These are phyloP conservation scores for Eubasilissa regina DNA, from an alignment of 1,140 invertebrate species.

Conservation along the genomic window DNA sequence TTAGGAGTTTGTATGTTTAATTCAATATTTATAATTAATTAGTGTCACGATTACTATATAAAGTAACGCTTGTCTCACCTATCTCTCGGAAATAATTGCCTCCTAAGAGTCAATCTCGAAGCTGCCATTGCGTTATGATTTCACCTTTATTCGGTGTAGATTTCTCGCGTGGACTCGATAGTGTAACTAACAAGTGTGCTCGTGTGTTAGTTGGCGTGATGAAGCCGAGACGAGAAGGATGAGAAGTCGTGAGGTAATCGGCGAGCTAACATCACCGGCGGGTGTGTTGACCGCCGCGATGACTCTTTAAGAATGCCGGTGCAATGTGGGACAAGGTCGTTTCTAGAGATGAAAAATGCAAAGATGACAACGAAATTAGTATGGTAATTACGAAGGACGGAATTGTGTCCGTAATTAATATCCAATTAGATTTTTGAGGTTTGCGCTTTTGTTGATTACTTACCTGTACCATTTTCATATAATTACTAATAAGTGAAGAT, in stretches of 20 bases:
- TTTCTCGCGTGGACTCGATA: neutral
- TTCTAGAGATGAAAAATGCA: constrained; percentile 29
- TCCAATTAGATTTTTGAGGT: constrained; percentile 11
- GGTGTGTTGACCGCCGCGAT: constrained; percentile 13
- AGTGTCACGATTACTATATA: no score
- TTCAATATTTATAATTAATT: no score
- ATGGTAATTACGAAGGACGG: constrained; percentile 8
- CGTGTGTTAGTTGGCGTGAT: neutral
- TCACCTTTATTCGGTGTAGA: no score
- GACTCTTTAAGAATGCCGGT: constrained; percentile 24
- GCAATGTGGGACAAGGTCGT: constrained; percentile 31
- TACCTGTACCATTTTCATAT: no score
- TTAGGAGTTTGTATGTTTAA: no score
- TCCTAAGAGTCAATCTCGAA: no score
- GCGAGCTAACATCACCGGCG: neutral
- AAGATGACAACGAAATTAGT: constrained; percentile 20
- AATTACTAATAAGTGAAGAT: no score
- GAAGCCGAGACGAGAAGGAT: neutral
- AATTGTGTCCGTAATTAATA: neutral
- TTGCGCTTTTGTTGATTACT: neutral
- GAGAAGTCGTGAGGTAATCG: constrained; percentile 1
- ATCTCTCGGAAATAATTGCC: no score
- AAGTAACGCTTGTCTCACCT: no score
- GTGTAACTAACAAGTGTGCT: no score
- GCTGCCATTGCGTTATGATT: no score